A percentile compares a stretch with the other conserved stretches of the same genome.
phyloP scores from a whole-genome alignment of 1,140 invertebrate species.

The Caenorhabditis inopinata region DNA sequence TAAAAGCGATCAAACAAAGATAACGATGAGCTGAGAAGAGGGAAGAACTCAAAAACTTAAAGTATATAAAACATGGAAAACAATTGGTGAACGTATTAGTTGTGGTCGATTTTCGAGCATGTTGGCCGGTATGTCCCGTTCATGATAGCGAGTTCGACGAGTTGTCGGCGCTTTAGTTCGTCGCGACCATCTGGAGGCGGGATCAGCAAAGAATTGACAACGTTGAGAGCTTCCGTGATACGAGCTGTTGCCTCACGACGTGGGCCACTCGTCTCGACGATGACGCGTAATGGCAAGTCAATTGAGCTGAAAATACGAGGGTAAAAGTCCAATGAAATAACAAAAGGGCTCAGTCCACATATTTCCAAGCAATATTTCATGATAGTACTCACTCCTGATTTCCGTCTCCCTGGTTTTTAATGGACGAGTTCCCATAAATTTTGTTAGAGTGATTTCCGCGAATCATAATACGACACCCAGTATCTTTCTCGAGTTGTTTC shows the following conservation, averaged over 20 bases:
- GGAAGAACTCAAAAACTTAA: neutral
- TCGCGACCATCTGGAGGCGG: slow-evolving; percentile 88
- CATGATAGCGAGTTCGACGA: slow-evolving; percentile 99
- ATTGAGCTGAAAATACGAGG: slow-evolving; percentile 1
- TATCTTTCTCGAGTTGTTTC: slow-evolving; percentile 98
- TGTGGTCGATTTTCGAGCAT: neutral
- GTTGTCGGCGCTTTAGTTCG: slow-evolving; percentile 96
- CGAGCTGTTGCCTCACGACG: slow-evolving; percentile 23
- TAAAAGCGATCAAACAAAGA: neutral
- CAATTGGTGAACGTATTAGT: slow-evolving; percentile 18
- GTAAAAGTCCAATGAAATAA: neutral
- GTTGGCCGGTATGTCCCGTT: slow-evolving; percentile 86
- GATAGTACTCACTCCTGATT: neutral
- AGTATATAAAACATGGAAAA: slow-evolving; percentile 19
- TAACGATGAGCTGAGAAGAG: neutral
- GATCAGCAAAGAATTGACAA: neutral
- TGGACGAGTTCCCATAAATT: neutral
- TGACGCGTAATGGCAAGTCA: slow-evolving; percentile 4
- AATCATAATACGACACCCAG: slow-evolving; percentile 99
- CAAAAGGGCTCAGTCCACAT: too few species aligned
- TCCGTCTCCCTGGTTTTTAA: neutral
- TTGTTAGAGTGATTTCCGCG: slow-evolving; percentile 89
- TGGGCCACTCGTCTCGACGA: slow-evolving; percentile 5
- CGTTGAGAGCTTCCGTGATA: neutral
- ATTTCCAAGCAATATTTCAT: neutral